Conservation (phyloP, 2,888 invertebrate genomes). For the Hirtodrosophila histrioides region DNA sequence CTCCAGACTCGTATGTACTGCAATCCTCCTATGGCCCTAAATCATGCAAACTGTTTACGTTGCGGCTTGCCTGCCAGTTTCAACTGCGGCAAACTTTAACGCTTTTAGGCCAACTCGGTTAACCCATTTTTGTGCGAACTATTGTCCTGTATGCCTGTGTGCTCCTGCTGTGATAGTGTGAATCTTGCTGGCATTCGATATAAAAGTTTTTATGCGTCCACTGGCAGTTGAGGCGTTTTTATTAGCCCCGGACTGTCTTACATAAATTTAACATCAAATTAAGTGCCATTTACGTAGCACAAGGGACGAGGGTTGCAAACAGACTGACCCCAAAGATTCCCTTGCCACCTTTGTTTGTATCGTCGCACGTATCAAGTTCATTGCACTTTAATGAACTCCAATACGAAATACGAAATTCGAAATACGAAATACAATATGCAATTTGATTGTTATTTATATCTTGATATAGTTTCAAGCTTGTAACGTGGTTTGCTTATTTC, state of each 20-base stretch:
- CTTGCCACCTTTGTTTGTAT: constrained; percentile 2
- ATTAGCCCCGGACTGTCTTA: constrained; percentile 65
- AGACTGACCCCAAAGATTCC: constrained; percentile 6
- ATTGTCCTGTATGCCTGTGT: constrained; percentile 13
- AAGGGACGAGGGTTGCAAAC: constrained; percentile 43
- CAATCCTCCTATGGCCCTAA: constrained; percentile 58
- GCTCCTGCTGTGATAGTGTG: constrained; percentile 39
- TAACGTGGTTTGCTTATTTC: constrained; percentile 1
- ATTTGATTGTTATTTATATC: constrained; percentile 33
- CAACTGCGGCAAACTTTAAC: constrained; percentile 66
- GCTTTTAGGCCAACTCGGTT: constrained; percentile 71
- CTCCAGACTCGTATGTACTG: constrained; percentile 33
- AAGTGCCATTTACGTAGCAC: constrained; percentile 64
- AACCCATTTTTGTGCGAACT: constrained; percentile 58
- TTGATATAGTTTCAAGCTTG: constrained; percentile 6
- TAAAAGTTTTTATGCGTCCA: constrained; percentile 37
- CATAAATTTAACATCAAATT: constrained; percentile 77
- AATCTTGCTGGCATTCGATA: constrained; percentile 43
- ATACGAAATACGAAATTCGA: constrained; percentile 30
- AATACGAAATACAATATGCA: constrained; percentile 40
- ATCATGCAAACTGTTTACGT: constrained; percentile 67
- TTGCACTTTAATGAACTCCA: constrained; percentile 67
- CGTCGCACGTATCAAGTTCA: constrained; percentile 53
- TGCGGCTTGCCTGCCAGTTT: constrained; percentile 59
- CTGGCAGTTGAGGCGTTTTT: constrained; percentile 54